phyloP scores from a whole-genome alignment of 2,113 vertebrate genomes.

The Tachysurus vachellii region DNA sequence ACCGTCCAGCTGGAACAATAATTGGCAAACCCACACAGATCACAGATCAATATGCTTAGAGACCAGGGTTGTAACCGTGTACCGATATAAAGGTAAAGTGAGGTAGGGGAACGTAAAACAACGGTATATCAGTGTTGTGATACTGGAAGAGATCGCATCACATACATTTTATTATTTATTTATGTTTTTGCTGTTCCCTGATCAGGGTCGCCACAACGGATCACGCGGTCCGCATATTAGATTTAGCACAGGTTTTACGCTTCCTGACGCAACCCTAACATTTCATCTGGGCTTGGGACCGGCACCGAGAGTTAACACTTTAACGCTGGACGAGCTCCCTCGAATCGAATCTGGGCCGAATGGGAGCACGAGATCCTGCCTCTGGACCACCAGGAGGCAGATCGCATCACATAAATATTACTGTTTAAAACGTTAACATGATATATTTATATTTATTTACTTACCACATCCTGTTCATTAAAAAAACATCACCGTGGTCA shows the following conservation, averaged over 20 bases:
- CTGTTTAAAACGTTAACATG: neutral
- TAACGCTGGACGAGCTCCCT: too few relatives aligned
- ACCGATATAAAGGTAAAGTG: neutral
- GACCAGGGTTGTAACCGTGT: slow-evolving; percentile 20
- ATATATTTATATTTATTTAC: neutral
- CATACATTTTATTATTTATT: neutral
- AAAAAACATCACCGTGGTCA: neutral
- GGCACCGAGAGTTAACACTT: too few relatives aligned
- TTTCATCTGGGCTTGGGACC: too few relatives aligned
- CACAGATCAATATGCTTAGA: slow-evolving; percentile 68
- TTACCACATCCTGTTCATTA: neutral
- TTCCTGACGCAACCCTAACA: too few relatives aligned
- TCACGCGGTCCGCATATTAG: too few relatives aligned
- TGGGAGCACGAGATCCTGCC: too few relatives aligned
- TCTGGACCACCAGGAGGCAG: too few relatives aligned
- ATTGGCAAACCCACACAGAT: slow-evolving; percentile 53
- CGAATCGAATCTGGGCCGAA: too few relatives aligned
- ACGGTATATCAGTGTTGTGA: neutral
- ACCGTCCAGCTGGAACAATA: slow-evolving; percentile 27
- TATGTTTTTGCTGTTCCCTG: too few relatives aligned
- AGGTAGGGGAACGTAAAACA: neutral
- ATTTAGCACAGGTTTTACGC: too few relatives aligned
- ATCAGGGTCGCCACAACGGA: too few relatives aligned
- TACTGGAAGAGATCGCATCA: neutral
- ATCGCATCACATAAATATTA: neutral